phyloP scores from a whole-genome alignment of 2,797 vertebrate species.

The Novumbra hubbsi region DNA sequence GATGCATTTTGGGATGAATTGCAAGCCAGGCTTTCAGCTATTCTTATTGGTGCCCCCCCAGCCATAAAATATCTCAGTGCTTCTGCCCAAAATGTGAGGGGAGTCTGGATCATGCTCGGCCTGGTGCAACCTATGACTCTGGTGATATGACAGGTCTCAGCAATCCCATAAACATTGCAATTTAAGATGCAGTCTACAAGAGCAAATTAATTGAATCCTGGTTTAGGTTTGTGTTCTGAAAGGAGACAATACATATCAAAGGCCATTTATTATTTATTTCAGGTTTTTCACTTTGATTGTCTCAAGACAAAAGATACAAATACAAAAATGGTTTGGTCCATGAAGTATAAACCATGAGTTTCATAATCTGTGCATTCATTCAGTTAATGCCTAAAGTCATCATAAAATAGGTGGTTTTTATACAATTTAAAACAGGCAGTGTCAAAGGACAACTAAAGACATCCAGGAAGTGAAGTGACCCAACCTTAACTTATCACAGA shows the following conservation, averaged over 20 bases:
- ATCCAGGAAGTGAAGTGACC: background rate
- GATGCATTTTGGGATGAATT: no score
- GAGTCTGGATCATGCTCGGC: no score
- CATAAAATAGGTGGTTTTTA: conserved; percentile 27
- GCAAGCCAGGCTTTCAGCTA: no score
- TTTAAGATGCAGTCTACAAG: background rate
- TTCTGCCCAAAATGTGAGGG: no score
- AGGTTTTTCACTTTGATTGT: conserved; percentile 8
- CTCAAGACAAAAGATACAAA: conserved; percentile 8
- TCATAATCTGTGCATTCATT: conserved; percentile 11
- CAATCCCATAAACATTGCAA: no score
- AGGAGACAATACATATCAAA: background rate
- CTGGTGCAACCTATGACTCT: no score
- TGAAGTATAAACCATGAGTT: conserved; percentile 19
- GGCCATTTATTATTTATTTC: conserved; percentile 23
- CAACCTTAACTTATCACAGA: background rate
- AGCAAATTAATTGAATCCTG: background rate
- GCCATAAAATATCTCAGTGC: no score
- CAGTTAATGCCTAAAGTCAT: conserved; percentile 22
- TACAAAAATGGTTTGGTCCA: conserved; percentile 15
- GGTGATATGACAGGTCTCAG: no score
- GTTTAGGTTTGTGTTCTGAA: background rate
- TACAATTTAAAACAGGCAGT: conserved; percentile 26
- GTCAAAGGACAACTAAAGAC: conserved; percentile 14
- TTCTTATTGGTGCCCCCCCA: no score